Evolutionary conservation across 2,888 invertebrate genomes (phyloP), one percentile per base, ranked within the genome.

Genomic region (Monoplex corrugatus): DNA sequence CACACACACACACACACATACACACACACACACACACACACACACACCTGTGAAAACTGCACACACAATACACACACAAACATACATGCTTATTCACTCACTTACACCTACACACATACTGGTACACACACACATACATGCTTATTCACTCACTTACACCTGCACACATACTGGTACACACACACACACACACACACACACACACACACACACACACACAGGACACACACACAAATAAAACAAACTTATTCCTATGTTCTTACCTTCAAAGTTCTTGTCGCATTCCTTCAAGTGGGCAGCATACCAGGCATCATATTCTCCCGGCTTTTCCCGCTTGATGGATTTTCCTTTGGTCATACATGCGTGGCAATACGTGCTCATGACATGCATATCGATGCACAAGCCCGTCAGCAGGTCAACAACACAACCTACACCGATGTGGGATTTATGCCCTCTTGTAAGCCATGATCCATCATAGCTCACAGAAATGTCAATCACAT

Each of bases 331-430:
- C 28, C 6, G 8, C 82, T 40, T 8, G 6, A 82, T n/a, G 10
- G 28, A n/a, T 50, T 57, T n/a, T 3, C 86, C 80, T 35, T 57
- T 86, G 32, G 68, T 44, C 19, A 78, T 86, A n/a, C n/a, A n/a
- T n/a, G n/a, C n/a, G n/a, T n/a, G n/a, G n/a, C n/a, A n/a, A n/a
- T 68, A 68, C 3, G 13, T 68, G 28, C 68, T 16, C 68, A 68
- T 68, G 19, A 68, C 68, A 68, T 68, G 68, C 3, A n/a, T n/a
- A 68, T 68, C 68, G 28, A 68, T 10, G 28, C 68, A 68, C 8
- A 68, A 23, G 16, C 68, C 68, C 28, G 68, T 68, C 16, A 68
- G 68, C 16, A 10, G 68, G n/a, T 68, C 68, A 8, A 68, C 68
- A 10, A 68, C 68, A 68, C 68, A 68, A 5, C 68, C 68, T n/a